These are phyloP conservation scores for Adelognathus sp. DNA, from an alignment of 2,888 invertebrate species.

Conservation along the genomic window DNA sequence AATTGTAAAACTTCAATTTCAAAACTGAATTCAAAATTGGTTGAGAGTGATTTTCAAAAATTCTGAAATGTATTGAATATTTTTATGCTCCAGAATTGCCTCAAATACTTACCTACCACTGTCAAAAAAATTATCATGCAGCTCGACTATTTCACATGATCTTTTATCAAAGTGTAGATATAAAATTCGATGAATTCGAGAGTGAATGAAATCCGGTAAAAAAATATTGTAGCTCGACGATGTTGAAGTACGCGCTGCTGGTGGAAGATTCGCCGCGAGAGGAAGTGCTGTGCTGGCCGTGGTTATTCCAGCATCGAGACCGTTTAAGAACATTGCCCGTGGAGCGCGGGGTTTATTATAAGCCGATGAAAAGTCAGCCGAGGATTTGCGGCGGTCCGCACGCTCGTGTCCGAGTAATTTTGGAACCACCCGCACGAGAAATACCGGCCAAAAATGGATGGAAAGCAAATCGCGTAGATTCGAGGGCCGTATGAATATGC, in stretches of 20 bases:
- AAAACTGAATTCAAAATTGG: background rate
- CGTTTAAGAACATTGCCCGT: constrained; percentile 45
- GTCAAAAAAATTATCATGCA: too few relatives aligned
- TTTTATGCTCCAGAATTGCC: too few relatives aligned
- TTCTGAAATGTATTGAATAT: too few relatives aligned
- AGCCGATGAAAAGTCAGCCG: constrained; percentile 49
- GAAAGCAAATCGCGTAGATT: constrained; percentile 19
- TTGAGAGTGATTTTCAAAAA: too few relatives aligned
- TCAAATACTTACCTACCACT: too few relatives aligned
- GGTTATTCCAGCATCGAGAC: constrained; percentile 41
- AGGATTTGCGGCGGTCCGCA: constrained; percentile 39
- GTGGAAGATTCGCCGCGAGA: background rate
- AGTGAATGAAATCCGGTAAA: too few relatives aligned
- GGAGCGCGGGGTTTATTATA: constrained; percentile 51
- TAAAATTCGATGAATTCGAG: too few relatives aligned
- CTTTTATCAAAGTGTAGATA: too few relatives aligned
- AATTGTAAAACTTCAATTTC: background rate
- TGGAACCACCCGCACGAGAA: constrained; percentile 55
- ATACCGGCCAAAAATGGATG: constrained; percentile 55
- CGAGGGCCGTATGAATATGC: background rate
- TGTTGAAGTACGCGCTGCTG: background rate
- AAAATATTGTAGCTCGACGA: background rate
- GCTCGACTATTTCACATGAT: too few relatives aligned
- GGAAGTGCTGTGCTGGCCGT: background rate
- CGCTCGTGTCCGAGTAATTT: constrained; percentile 45